Percentiles rank a stretch among this genome's conserved stretches.
Conservation (phyloP, 2,797 vertebrate genomes). For the Amblyraja radiata region DNA sequence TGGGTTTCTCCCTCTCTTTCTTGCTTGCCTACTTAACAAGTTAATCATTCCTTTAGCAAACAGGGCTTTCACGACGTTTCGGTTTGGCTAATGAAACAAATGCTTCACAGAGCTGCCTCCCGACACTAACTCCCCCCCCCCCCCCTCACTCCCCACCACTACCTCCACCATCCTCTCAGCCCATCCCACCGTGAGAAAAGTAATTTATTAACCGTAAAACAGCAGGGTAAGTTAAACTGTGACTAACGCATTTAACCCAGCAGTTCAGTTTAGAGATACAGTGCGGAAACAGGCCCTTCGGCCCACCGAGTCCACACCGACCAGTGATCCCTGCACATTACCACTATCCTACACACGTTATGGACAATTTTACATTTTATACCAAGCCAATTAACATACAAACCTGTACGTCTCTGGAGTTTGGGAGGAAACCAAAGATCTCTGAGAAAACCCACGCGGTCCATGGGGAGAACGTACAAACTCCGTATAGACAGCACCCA, state of each 20-base stretch:
- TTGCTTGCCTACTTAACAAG: background rate
- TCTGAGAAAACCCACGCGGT: too few species aligned
- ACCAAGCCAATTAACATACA: too few species aligned
- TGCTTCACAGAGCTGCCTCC: background rate
- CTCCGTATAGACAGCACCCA: too few species aligned
- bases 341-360: too few species aligned
- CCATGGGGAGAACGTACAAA: too few species aligned
- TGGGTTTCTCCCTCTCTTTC: background rate
- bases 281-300: too few species aligned
- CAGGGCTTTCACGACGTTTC: background rate
- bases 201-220: conserved; percentile 30
- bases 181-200: background rate
- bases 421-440: too few species aligned
- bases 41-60: conserved; percentile 17
- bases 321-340: too few species aligned
- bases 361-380: too few species aligned
- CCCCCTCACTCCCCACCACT: background rate
- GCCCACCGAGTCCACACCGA: too few species aligned
- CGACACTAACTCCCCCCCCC: background rate
- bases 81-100: background rate
- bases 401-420: too few species aligned
- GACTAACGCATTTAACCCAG: background rate
- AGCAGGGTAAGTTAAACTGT: background rate
- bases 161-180: background rate
- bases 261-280: too few species aligned